These are phyloP conservation scores for Rhabdomys dilectus DNA, from an alignment of 2,113 vertebrate genomes.

Conservation along the genomic window DNA sequence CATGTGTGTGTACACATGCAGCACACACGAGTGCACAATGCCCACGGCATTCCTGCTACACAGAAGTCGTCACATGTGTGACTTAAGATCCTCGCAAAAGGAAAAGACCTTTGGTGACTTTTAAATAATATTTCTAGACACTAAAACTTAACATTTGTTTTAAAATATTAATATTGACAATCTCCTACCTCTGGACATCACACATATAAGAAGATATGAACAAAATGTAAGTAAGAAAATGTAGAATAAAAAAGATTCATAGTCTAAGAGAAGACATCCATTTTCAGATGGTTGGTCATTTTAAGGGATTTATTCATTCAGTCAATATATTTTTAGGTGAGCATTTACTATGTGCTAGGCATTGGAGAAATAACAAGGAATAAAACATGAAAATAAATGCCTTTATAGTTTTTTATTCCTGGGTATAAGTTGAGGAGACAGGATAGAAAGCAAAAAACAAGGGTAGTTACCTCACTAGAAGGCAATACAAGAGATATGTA, in stretches of 20 bases:
- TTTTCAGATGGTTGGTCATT: not conserved
- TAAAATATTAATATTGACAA: not conserved
- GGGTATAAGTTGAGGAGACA: not conserved
- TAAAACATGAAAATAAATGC: not conserved
- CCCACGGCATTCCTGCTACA: not conserved
- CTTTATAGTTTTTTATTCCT: not conserved
- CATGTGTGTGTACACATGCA: not conserved
- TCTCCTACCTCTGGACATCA: not conserved
- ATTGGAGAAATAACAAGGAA: not conserved
- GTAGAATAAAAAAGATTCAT: not conserved
- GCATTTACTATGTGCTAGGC: not conserved
- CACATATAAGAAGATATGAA: not conserved
- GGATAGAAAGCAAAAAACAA: not conserved
- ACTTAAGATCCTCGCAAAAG: not conserved
- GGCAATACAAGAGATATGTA: not conserved
- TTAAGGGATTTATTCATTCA: not conserved
- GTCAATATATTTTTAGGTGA: conserved; percentile 9
- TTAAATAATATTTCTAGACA: not conserved
- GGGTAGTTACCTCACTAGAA: not conserved
- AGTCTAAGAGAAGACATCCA: not conserved
- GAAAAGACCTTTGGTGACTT: not conserved
- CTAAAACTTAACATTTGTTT: conserved; percentile 45
- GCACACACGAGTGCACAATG: not conserved
- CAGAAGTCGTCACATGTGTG: not conserved
- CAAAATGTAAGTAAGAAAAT: not conserved